phyloP scores from a whole-genome alignment of 2,797 vertebrate species.

The Gymnopithys bicolor region DNA sequence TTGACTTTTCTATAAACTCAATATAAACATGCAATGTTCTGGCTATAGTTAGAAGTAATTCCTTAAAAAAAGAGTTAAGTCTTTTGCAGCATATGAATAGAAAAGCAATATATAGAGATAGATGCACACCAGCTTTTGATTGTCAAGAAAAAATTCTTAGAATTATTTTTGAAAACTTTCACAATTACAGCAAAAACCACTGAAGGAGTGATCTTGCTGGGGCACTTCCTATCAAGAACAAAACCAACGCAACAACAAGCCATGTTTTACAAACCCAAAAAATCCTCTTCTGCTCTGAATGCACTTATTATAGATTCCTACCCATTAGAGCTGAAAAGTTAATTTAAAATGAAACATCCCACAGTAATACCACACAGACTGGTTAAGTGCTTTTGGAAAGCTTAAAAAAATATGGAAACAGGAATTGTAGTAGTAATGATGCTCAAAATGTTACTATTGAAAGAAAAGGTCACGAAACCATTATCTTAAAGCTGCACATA shows the following conservation, averaged over 20 bases:
- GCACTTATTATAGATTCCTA: neutral
- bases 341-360: neutral
- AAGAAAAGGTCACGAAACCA: neutral
- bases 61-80: neutral
- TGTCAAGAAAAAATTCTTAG: neutral
- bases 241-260: neutral
- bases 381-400: neutral
- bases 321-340: neutral
- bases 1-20: neutral
- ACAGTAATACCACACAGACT: neutral
- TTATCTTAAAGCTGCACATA: neutral
- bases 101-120: neutral
- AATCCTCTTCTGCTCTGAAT: neutral
- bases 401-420: neutral
- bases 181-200: neutral
- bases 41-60: neutral
- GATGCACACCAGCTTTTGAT: neutral
- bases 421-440: neutral
- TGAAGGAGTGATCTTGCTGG: neutral
- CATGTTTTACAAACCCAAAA: neutral
- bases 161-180: neutral
- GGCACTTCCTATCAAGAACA: neutral
- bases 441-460: neutral
- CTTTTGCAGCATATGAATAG: neutral
- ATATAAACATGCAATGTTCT: neutral